Base-by-base conservation (phyloP, 2,888 invertebrate genomes). In the Synanthedon vespiformis region DNA sequence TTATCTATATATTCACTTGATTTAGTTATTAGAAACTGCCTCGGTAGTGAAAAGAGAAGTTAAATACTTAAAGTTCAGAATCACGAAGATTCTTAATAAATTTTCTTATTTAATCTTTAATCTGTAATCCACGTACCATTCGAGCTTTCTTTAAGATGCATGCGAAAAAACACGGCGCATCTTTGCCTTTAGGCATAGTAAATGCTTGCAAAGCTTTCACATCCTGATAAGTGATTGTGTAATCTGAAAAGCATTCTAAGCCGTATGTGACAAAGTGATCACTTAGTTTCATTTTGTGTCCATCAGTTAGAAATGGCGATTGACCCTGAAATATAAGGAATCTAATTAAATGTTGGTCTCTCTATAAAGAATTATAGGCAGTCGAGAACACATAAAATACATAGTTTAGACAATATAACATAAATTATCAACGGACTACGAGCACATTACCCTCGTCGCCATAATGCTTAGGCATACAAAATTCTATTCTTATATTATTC, bases 121-220 rank as follows among this genome's bases (percentile, higher is more conserved):
- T 34, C 34, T 10, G 10, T 34, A 34, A 34, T 1, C 57, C 52
- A 40, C 66, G 65, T 4, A 69, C 68, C 66, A 60, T 14, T 53
- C 59, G 40, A 40, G 53, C 49, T 47, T 59, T 61, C 54, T 62
- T 64, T 13, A 60, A 58, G 49, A 64, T 54, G 50, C 64, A 64
- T 11, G 56, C 57, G 40, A 58, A 58, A 51, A 59, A 64, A 49
- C 64, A 64, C 1, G 60, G 22, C 11, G 60, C 48, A 6, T 59
- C 57, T 16, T 54, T 50, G 4, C 56, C 56, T 40, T 50, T 57
- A 16, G 59, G 59, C 16, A 58, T 51, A 6, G 56, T 13, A 53
- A 60, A 57, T 11, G 40, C 44, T 22, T 54, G 51, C 49, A 56
- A 51, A 6, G 54, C 56, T 40, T 49, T 51, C 6, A 56, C 47